phyloP scores from a whole-genome alignment of 2,797 vertebrate genomes.

The Sebastes alutus region DNA sequence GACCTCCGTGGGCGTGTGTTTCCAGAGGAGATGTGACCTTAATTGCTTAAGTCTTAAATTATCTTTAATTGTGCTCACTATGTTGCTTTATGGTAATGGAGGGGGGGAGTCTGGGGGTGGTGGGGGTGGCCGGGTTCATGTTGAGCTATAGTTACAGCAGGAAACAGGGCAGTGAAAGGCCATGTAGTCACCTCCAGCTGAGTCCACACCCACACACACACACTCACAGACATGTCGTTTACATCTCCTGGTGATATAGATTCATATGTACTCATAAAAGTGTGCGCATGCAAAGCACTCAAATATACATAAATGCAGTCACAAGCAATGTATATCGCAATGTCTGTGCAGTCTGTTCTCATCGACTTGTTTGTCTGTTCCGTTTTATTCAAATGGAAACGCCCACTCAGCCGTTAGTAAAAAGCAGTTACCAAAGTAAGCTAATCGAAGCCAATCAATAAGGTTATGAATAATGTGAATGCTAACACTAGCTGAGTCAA shows the following conservation, averaged over 20 bases:
- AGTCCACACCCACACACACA: constrained; percentile 46
- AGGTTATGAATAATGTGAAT: no score
- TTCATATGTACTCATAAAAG: not conserved
- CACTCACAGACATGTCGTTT: not conserved
- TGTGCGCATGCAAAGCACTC: not conserved
- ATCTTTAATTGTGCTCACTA: constrained; percentile 85
- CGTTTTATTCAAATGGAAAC: no score
- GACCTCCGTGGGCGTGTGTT: constrained; percentile 75
- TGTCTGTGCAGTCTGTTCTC: not conserved
- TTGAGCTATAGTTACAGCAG: constrained; percentile 68
- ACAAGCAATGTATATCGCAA: not conserved
- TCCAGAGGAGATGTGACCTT: constrained; percentile 84
- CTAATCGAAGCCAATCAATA: no score
- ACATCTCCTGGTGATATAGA: not conserved
- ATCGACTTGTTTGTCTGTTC: not conserved
- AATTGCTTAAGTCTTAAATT: constrained; percentile 89
- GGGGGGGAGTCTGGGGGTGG: constrained; percentile 28
- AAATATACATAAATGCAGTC: not conserved
- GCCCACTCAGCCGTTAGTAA: no score
- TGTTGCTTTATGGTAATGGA: constrained; percentile 78
- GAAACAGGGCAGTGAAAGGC: constrained; percentile 66
- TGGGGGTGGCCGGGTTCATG: constrained; percentile 32
- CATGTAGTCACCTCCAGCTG: constrained; percentile 67
- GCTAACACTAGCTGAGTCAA: no score
- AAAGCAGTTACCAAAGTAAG: no score